Evolutionary conservation across 2,797 vertebrate genomes (phyloP).

Genomic region (Sarcoramphus papa): DNA sequence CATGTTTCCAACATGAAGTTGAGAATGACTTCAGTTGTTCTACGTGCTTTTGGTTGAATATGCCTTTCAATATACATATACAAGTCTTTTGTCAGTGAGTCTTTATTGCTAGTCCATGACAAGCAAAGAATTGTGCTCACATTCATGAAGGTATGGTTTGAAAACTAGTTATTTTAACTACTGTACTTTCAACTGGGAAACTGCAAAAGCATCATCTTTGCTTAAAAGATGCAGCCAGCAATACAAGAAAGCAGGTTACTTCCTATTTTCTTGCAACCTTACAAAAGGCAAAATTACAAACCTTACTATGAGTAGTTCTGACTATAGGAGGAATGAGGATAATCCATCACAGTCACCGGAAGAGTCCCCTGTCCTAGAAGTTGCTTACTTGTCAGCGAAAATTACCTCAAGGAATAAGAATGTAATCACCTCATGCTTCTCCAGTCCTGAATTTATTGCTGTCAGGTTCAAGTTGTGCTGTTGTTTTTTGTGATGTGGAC

Average conservation of each 20-base stretch:
- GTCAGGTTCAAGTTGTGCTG: not conserved
- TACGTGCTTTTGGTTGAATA: not conserved
- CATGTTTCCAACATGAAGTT: not conserved
- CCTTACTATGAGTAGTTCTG: not conserved
- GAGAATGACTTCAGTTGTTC: not conserved
- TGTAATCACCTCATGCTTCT: not conserved
- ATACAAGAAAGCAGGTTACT: not conserved
- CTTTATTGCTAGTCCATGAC: not conserved
- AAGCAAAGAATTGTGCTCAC: not conserved
- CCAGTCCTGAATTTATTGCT: not conserved
- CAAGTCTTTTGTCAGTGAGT: not conserved
- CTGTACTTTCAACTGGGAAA: not conserved
- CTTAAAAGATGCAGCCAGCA: not conserved
- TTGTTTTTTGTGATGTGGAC: not conserved
- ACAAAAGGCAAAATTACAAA: not conserved
- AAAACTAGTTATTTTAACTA: not conserved
- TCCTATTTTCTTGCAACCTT: not conserved
- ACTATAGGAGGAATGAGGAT: not conserved
- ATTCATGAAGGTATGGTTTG: not conserved
- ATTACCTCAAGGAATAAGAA: not conserved
- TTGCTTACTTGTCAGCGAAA: not conserved
- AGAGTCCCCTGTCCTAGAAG: not conserved
- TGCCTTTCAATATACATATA: not conserved
- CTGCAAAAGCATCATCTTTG: not conserved
- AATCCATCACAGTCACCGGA: not conserved